Base-by-base conservation (phyloP, 2,888 invertebrate genomes). In the Pyrrhosoma nymphula region DNA sequence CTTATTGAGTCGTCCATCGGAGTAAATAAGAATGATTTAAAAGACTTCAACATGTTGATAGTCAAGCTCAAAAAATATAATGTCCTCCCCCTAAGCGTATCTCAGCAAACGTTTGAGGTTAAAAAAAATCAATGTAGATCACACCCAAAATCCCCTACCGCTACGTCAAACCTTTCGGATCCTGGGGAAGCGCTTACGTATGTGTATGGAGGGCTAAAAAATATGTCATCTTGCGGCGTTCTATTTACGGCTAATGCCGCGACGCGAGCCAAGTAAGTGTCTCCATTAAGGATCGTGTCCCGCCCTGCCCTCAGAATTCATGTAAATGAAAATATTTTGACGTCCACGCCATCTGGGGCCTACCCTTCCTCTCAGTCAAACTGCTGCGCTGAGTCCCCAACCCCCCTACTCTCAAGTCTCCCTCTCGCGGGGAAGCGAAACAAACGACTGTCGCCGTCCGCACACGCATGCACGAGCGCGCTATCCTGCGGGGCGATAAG, bases 311-410 rank as follows among this genome's bases (percentile, higher is more conserved):
- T 35, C 63, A 18, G 26, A 16, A 69, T 69, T 39, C 63, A 93
- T 93, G 69, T 75, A 93, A 93, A 93, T 75, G 93, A 93, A 93
- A 93, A 69, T 93, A 93, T 93, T 93, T 93, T 93, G 93, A 93
- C 93, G 47, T n/a, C 39, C 16, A 93, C 93, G 93, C 93, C 93
- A 93, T 93, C 93, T 93, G 93, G 47, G 47, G 69, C 69, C 93
- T 55, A 63, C 60, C 23, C 30, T n/a, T 69, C 14, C 82, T 2
- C 82, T 82, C 82, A 30, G 26, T 69, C 82, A 82, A 35, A 82
- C 14, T 69, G n/a, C 60, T 60, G 10, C 20, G n/a, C 69, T n/a
- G n/a, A n/a, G n/a, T n/a, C n/a, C n/a, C n/a, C n/a, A 2, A 10
- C 75, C 82, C 30, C 82, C 23, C 12, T 69, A 1, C 69, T 69